A percentile compares a stretch with the other conserved stretches of the same genome.
These are phyloP conservation scores for Aptenodytes forsteri DNA, from an alignment of 2,113 vertebrate species.

Conservation along the genomic window DNA sequence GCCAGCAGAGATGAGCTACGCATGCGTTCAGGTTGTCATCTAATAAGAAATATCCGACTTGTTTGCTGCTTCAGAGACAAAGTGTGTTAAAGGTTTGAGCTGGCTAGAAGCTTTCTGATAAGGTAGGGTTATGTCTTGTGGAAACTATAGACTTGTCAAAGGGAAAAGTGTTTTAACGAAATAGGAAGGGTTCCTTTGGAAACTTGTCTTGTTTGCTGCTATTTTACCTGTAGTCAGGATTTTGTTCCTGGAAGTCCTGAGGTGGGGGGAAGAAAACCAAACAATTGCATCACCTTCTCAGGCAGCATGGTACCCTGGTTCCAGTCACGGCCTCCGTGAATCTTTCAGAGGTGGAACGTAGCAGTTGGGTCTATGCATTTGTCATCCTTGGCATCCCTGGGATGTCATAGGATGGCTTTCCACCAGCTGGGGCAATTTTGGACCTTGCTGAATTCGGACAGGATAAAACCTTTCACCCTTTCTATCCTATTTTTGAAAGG, in stretches of 20 bases:
- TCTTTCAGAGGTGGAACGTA: neutral
- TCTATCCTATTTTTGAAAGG: neutral
- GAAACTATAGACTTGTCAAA: neutral
- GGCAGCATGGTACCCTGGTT: neutral
- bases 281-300: neutral
- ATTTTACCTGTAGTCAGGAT: neutral
- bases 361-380: neutral
- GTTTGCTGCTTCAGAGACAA: neutral
- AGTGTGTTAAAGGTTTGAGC: neutral
- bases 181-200: neutral
- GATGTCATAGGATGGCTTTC: neutral
- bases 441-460: neutral
- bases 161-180: neutral
- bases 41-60: fast-evolving
- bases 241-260: neutral
- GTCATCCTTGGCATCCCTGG: neutral
- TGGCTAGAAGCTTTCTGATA: neutral
- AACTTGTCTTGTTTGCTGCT: neutral
- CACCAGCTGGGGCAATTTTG: neutral
- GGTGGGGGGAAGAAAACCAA: neutral
- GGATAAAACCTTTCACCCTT: neutral
- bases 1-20: neutral
- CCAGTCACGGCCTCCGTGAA: neutral
- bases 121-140: neutral
- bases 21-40: neutral